Evolutionary conservation across 1,140 invertebrate genomes (phyloP), one percentile per base, ranked within the genome.

Genomic region (Leptinotarsa lineolata): DNA sequence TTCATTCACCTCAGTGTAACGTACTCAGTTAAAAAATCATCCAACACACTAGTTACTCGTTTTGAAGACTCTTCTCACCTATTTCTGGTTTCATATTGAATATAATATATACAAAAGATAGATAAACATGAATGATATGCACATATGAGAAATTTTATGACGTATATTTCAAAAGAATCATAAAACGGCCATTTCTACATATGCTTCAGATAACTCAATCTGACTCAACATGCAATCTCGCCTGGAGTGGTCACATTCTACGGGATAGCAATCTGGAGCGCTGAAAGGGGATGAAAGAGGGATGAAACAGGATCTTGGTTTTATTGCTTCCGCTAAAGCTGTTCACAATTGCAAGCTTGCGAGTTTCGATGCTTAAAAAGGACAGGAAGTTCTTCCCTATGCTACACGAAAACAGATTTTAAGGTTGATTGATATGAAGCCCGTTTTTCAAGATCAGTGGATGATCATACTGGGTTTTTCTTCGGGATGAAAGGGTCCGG

Each of bases 321-420:
- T 79, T 79, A 77, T 64, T 64, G 61, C 71, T 79, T 79, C 76
- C 75, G 72, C 74, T 77, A 69, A 74, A 75, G 72, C 74, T 73
- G 76, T 73, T 76, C 68, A 75, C 74, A 72, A 77, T 79, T 79
- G 72, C 78, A 76, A 76, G 46, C 67, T 73, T 68, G 70, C 66
- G 18, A 61, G 63, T 68, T 68, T 70, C 58, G 66, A 69, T 60
- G 61, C 46, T 48, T 16, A 20, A 22, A 44, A 64, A 22, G 18
- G 70, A 63, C 59, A 54, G 21, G 16, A 21, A 63, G 15, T 18
- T 8, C 8, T 22, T 63, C 24, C 18, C 12, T 18, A 12, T 63
- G 20, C 1, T 59, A 22, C 20, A 22, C 61, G 20, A 63, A 63
- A 8, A 5, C 20, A 5, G 20, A 15, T 21, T 21, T 4, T 63